phyloP scores from a whole-genome alignment of 2,113 vertebrate species.

The Uria aalge region DNA sequence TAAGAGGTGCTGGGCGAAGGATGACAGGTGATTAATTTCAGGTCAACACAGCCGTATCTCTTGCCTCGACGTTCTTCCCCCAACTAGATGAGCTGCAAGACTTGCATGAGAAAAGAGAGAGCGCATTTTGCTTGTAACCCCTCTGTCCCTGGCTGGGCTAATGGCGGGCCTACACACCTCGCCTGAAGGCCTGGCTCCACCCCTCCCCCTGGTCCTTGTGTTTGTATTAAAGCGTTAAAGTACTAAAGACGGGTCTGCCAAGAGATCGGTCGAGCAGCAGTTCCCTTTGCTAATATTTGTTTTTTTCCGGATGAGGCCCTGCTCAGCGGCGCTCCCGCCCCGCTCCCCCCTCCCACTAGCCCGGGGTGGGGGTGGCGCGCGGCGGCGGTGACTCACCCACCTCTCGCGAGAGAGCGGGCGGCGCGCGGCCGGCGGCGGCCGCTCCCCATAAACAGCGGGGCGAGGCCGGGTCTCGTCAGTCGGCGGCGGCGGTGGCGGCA shows the following conservation, averaged over 20 bases:
- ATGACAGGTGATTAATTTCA: not conserved
- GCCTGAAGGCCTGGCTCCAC: not conserved
- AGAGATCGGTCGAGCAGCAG: fast-evolving
- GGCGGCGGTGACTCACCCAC: not conserved
- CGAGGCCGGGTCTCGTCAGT: fast-evolving
- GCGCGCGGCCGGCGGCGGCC: not conserved
- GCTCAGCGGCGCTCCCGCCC: too few relatives aligned
- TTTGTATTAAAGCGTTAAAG: fast-evolving
- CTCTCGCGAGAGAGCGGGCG: slow-evolving; percentile 11
- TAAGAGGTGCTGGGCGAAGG: not conserved
- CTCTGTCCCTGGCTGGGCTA: fast-evolving
- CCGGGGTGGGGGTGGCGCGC: not conserved
- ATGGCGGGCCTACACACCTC: fast-evolving
- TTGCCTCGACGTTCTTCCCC: not conserved
- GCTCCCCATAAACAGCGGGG: slow-evolving; percentile 4
- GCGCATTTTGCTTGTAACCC: fast-evolving
- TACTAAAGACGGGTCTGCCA: fast-evolving
- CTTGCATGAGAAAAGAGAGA: too few relatives aligned
- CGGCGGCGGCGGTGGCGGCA: fast-evolving
- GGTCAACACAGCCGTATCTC: not conserved
- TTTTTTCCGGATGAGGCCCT: fast-evolving
- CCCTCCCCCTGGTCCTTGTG: fast-evolving
- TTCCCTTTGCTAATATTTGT: fast-evolving
- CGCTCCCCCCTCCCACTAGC: too few relatives aligned
- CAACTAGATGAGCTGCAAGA: not conserved